phyloP scores from a whole-genome alignment of 2,888 invertebrate species.

The Anagyrus pseudococci region DNA sequence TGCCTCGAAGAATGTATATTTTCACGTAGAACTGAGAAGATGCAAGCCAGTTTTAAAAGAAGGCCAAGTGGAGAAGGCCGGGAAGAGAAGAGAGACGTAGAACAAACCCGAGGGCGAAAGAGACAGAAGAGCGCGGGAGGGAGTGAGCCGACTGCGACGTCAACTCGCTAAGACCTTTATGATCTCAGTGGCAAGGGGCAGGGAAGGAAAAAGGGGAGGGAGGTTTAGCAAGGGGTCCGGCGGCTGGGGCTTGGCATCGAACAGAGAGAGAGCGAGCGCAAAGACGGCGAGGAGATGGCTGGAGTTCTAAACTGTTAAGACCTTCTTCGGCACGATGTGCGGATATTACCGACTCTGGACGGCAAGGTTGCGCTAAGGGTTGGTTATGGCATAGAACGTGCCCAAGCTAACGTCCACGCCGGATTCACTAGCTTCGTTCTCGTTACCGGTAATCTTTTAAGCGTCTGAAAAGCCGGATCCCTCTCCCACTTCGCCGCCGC shows the following conservation, averaged over 20 bases:
- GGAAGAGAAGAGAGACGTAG: no score
- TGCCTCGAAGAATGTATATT: no score
- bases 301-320: conserved; percentile 46
- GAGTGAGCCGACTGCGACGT: no score
- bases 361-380: conserved; percentile 38
- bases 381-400: conserved; percentile 35
- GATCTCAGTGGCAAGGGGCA: conserved; percentile 27
- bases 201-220: not conserved
- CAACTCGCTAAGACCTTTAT: conserved; percentile 42
- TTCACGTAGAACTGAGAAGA: no score
- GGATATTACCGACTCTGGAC: no score
- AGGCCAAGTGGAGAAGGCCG: no score
- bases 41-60: no score
- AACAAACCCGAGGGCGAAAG: no score
- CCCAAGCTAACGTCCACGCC: conserved; percentile 38
- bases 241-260: no score
- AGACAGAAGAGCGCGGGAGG: no score
- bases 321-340: conserved; percentile 38
- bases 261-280: no score
- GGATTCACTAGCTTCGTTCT: conserved; percentile 44
- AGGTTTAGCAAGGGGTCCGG: not conserved
- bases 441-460: conserved; percentile 49
- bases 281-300: conserved; percentile 34
- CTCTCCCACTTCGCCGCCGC: not conserved
- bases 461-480: conserved; percentile 37